Evolutionary conservation across 1,140 invertebrate genomes (phyloP), one percentile per base, ranked within the genome.

Genomic region (Cydia pomonella): DNA sequence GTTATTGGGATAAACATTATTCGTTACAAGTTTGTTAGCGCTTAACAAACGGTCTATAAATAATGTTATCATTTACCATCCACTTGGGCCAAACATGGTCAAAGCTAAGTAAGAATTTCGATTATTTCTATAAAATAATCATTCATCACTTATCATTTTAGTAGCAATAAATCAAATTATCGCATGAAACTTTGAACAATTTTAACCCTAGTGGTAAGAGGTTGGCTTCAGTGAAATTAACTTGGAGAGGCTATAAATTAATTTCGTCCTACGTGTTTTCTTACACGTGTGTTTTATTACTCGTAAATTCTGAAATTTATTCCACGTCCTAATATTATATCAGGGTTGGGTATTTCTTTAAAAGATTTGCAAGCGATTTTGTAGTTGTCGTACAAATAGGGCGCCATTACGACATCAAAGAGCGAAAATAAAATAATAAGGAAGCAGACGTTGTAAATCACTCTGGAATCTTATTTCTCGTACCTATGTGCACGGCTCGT

Each of bases 381-480:
- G 59, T 69, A 72, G 47, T 71, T 75, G 63, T 71, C 27, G n/a
- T 29, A 21, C 72, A 47, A 75, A 75, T 63, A 66, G 12, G 5
- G 13, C 21, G 18, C 18, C 47, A 44, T 53, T n/a, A 5, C n/a
- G 21, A 73, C 71, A 76, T 76, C 75, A 76, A 76, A 73, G 29
- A n/a, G 23, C 29, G 73, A 73, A 69, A 50, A 74, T 23, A 41
- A n/a, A n/a, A 13, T 64, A 23, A 29, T 59, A 21, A 44, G 7
- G 33, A 62, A 44, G 38, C 33, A 21, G 13, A 41, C 62, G 18
- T 21, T 21, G 75, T 25, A 33, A 78, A 76, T 71, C 75, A 76
- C 69, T 73, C 29, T 33, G 38, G 62, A 79, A 78, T 80, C 59
- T 81, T 79, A 80, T 81, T 72, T 78, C 77, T 69, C 71, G 79